Base-by-base conservation (phyloP, 2,113 vertebrate genomes). In the Eurypyga helias region DNA sequence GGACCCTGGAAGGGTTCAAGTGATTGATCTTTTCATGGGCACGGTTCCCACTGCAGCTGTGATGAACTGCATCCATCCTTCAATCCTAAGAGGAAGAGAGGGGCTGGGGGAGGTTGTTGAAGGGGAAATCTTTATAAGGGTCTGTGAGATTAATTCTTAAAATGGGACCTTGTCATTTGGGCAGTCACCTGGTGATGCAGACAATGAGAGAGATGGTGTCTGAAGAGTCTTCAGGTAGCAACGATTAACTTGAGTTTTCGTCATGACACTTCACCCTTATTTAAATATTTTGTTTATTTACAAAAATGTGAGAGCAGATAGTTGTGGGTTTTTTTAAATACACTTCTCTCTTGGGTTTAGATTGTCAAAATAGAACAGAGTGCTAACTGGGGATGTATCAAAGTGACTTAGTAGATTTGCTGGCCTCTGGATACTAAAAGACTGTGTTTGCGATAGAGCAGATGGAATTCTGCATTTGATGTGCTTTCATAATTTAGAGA, bases 1-100 rank as follows among this genome's bases (percentile, higher is more conserved):
- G 36, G 54, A 43, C 36, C 61, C 64, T 60, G 51, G 38, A 26
- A 80, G 43, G n/a, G 12, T 31, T 17, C 17, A 15, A 38, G 17
- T 13, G 43, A 46, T 36, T 52, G 31, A 49, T 46, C 46, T 26
- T 41, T 28, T 49, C 19, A 10, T 82, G 52, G 46, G 26, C 51
- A 45, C 1, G 1, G 19, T 26, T 76, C 64, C 46, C 34, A 60
- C 21, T 24, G 46, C 55, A 33, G 13, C 43, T 34, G 49, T 1
- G 0, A 5, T 34, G 33, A 69, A 28, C 29, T 29, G 10, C n/a
- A 48, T 41, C 34, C 0, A 0, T 54, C 33, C 61, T 75, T 61
- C 52, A 41, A 1, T 33, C 28, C 41, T 61, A 10, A 65, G 29
- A 75, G 54, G 34, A 58, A 29, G 43, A 31, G 41, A 33, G 33